A percentile compares a stretch with the other conserved stretches of the same genome.
Conservation (phyloP, 1,140 invertebrate genomes). For the Bursaphelenchus mucronatus region DNA sequence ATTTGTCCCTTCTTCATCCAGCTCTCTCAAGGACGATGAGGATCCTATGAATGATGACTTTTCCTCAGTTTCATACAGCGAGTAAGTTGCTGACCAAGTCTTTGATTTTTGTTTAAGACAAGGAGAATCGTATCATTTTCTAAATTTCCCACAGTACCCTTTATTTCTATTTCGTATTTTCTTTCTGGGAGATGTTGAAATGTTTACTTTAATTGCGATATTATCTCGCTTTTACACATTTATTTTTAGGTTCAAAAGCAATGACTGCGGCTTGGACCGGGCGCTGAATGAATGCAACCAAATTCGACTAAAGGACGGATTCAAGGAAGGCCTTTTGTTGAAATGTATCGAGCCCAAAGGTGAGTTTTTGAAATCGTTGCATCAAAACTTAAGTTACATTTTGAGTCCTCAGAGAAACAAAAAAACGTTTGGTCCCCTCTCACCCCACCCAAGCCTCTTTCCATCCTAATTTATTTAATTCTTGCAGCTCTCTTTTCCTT, state of each 20-base stretch:
- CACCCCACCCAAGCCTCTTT: neutral
- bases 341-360: conserved; percentile 53
- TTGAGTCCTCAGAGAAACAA: conserved; percentile 20
- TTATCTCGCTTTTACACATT: neutral
- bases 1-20: conserved; percentile 10
- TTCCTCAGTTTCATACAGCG: conserved; percentile 22
- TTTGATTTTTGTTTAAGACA: too few relatives aligned
- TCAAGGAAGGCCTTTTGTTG: conserved; percentile 46
- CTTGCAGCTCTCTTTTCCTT: conserved; percentile 49
- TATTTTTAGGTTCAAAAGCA: conserved; percentile 43
- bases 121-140: too few relatives aligned
- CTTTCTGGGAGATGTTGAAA: too few relatives aligned
- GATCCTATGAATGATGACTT: neutral
- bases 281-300: conserved; percentile 47
- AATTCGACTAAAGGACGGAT: conserved; percentile 29
- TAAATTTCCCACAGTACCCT: too few relatives aligned
- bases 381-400: neutral
- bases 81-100: conserved; percentile 7
- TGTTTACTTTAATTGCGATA: neutral
- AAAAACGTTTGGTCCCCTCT: conserved; percentile 4
- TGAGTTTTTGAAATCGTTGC: conserved; percentile 20
- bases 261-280: conserved; percentile 43
- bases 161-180: too few relatives aligned
- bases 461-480: conserved; percentile 7
- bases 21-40: conserved; percentile 7